A percentile compares a stretch with the other conserved stretches of the same genome.
Evolutionary conservation across 2,888 invertebrate species (phyloP).

Genomic region (Branchipolynoe longqiensis): DNA sequence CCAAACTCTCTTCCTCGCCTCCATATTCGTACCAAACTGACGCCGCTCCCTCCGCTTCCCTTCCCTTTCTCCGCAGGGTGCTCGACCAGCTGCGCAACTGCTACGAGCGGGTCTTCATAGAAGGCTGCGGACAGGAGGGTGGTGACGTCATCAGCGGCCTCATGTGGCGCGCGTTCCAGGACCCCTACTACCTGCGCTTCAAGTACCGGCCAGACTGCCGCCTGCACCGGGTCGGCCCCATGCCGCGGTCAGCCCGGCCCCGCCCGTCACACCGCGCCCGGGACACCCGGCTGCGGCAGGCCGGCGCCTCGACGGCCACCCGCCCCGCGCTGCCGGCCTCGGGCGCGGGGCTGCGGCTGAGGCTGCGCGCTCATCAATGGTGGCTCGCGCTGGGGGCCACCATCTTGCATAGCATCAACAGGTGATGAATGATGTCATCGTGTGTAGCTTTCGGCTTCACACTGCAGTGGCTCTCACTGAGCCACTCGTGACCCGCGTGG

Average conservation of each 20-base stretch:
- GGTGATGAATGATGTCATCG: neutral
- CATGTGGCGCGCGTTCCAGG: constrained; percentile 54
- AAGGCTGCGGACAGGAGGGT: constrained; percentile 43
- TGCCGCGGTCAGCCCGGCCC: neutral
- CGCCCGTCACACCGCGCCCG: neutral
- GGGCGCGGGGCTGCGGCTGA: neutral
- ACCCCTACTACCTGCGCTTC: constrained; percentile 55
- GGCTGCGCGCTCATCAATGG: neutral
- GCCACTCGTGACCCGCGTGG: too few relatives aligned
- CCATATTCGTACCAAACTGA: too few relatives aligned
- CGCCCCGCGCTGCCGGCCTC: neutral
- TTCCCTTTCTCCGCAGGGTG: constrained; percentile 26
- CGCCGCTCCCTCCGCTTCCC: too few relatives aligned
- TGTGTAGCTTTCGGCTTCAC: too few relatives aligned
- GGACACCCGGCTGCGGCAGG: neutral
- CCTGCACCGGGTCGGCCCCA: constrained; percentile 4
- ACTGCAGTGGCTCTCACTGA: too few relatives aligned
- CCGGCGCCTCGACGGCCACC: neutral
- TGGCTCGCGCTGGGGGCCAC: neutral
- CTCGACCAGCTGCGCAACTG: constrained; percentile 35
- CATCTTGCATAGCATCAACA: constrained; percentile 26
- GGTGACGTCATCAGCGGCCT: constrained; percentile 54
- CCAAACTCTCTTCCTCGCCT: too few relatives aligned
- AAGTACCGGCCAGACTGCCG: constrained; percentile 53
- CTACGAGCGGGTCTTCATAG: constrained; percentile 36